Conservation (phyloP, 2,888 invertebrate species). For the Eilema caniola region DNA sequence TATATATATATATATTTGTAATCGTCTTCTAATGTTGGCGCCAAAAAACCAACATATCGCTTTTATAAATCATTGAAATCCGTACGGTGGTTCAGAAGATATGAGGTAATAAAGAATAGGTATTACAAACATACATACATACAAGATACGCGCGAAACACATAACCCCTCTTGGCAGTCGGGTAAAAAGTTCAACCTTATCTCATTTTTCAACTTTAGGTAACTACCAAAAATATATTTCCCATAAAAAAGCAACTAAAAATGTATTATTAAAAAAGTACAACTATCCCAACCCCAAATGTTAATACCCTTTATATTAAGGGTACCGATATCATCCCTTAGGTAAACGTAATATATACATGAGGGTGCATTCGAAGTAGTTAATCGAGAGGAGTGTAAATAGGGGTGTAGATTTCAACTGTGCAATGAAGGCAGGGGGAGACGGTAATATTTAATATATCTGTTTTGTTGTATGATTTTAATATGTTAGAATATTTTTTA, state of each 20-base stretch:
- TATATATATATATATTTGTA: too few relatives aligned
- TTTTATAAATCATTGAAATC: too few relatives aligned
- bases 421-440: not conserved
- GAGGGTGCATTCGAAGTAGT: constrained; percentile 18
- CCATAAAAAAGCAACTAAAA: not conserved
- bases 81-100: too few relatives aligned
- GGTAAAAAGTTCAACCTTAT: too few relatives aligned
- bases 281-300: not conserved
- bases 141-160: too few relatives aligned
- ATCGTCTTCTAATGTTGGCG: too few relatives aligned
- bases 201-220: too few relatives aligned
- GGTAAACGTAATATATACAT: constrained; percentile 14
- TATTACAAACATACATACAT: too few relatives aligned
- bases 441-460: not conserved
- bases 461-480: not conserved
- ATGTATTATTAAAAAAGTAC: not conserved
- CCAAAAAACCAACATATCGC: too few relatives aligned
- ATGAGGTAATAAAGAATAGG: too few relatives aligned
- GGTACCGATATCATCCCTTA: constrained; percentile 18
- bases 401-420: constrained; percentile 2
- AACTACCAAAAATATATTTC: too few relatives aligned
- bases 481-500: not conserved
- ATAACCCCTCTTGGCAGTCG: too few relatives aligned
- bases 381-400: not conserved
- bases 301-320: constrained; percentile 5